Base-by-base conservation (phyloP, 2,797 vertebrate species). In the Fistularia commersonii region DNA sequence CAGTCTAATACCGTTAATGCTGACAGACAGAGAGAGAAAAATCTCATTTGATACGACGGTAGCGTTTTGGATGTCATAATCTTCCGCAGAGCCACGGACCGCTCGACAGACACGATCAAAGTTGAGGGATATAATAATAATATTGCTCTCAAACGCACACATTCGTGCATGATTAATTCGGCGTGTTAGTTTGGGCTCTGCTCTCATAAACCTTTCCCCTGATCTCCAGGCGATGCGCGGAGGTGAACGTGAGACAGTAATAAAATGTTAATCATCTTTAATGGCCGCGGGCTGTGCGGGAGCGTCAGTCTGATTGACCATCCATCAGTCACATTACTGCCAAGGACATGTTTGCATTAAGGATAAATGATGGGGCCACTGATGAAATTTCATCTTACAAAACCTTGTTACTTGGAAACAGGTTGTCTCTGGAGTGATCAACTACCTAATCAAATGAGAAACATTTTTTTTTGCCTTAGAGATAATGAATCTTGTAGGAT, bases 251-350 rank as follows among this genome's bases (percentile, higher is more conserved):
- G 65, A 75, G 77, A 73, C 62, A 54, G 75, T 77, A 81, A 79
- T 81, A 76, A 83, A 86, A 81, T 69, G 68, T 76, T 81, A 77
- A 84, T 86, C 70, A 72, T 51, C 66, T 79, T 78, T 82, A 83
- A 84, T 81, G 73, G 83, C 49, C 37, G 41, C 0, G 40, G 69
- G 63, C 72, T 69, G 54, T 37, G 64, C 54, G 42, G 72, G 33
- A 54, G 57, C 40, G 62, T 64, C 54, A 64, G 68, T 59, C 6
- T 11, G 66, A 67, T 48, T 63, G 72, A 73, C 66, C 59, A 49
- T 72, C 61, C 51, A 73, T 75, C 70, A 71, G 54, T 67, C 69
- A 65, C 61, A 72, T 75, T 72, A 64, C 57, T 74, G 76, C 66
- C 62, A 49, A 58, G 39, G 62, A 60, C 45, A 77, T 77, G 68